Evolutionary conservation across 1,140 invertebrate species (phyloP), one percentile per base, ranked within the genome.

Genomic region (Sinonovacula constricta): DNA sequence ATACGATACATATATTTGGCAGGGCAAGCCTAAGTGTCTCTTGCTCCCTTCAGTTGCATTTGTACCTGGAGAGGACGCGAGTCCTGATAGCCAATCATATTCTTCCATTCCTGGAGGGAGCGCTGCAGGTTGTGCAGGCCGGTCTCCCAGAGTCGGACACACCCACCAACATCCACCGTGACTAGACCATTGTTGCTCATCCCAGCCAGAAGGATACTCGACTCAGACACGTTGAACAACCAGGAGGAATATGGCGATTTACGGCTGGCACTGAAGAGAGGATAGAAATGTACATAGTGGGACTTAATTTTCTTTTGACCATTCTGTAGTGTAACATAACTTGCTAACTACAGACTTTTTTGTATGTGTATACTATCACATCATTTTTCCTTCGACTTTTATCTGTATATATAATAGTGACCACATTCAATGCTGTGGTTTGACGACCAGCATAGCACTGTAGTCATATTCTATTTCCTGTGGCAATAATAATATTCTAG

Each of bases 101-200:
- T 88, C 56, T 88, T 88, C 93, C 93, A 93, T 59, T 91, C 88
- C 14, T 86, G 68, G 24, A 93, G 87, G 18, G 92, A 92, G 28
- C 86, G 87, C 65, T 92, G 88, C 45, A 94, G 88, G 59, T 91
- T 88, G 2, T 84, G 79, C 14, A 91, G 80, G 4, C 91, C 91
- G 14, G 92, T 92, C 88, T 95, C 93, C 94, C 93, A 95, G 14
- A 94, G 82, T 36, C 93, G 88, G 33, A 94, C 88, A 76, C 91
- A 92, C 1, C 94, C 94, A 60, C 90, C 89, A 4, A 89, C 88
- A 83, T 95, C 94, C 18, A 94, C 92, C 1, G 93, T 93, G 18
- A 94, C 91, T 45, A 95, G 79, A 51, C 89, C 92, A 83, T 90
- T 92, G 78, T 90, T 92, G 86, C 83, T 92, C 65, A 90, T 85